Evolutionary conservation across 2,888 invertebrate genomes (phyloP).

Genomic region (Ormyrus pomaceus): DNA sequence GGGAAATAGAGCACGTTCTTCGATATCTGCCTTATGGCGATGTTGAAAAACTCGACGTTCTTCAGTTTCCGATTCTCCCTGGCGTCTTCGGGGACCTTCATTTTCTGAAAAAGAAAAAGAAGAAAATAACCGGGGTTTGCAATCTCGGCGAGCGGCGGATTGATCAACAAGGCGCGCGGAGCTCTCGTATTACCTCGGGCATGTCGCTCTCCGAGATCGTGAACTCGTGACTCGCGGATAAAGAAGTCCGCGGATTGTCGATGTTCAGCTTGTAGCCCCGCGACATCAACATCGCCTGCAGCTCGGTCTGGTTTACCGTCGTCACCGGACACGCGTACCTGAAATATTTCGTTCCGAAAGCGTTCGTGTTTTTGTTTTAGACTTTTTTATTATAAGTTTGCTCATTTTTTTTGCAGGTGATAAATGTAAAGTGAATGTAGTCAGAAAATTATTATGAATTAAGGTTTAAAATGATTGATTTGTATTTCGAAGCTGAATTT

Average conservation of each 20-base stretch:
- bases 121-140: background rate
- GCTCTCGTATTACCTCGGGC: conserved; percentile 63
- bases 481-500: too few species aligned
- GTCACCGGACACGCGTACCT: conserved; percentile 79
- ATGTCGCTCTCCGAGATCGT: conserved; percentile 66
- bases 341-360: conserved; percentile 36
- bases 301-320: conserved; percentile 73
- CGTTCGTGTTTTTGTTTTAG: background rate
- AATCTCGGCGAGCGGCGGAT: background rate
- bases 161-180: background rate
- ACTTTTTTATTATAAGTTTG: too few species aligned
- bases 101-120: conserved; percentile 43
- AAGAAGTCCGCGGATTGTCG: conserved; percentile 60
- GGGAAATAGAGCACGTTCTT: conserved; percentile 80
- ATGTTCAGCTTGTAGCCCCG: conserved; percentile 77
- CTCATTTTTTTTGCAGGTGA: too few species aligned
- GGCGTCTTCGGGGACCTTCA: conserved; percentile 67
- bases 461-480: too few species aligned
- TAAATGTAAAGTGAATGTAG: too few species aligned
- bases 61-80: conserved; percentile 78
- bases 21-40: conserved; percentile 79
- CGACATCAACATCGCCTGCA: conserved; percentile 76
- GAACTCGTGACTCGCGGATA: conserved; percentile 72
- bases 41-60: conserved; percentile 79
- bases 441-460: too few species aligned